Base-by-base conservation (phyloP, 2,888 invertebrate species). In the Seladonia tumulorum region DNA sequence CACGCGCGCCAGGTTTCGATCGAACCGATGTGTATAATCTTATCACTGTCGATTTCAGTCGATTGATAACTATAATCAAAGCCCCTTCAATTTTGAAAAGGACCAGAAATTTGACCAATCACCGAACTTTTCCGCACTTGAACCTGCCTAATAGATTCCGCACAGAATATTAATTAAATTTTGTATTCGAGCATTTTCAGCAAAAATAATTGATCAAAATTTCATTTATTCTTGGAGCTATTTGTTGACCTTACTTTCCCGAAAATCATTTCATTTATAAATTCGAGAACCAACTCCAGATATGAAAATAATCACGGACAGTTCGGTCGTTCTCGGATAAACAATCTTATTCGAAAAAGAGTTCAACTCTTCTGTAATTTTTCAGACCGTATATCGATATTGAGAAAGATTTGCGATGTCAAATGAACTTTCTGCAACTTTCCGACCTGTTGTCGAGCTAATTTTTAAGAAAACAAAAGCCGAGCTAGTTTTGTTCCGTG, bases 21-120 rank as follows among this genome's bases (percentile, higher is more conserved):
- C 35, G 35, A 66, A 66, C 66, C 66, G 35, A 66, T 35, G 35
- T 35, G 35, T 66, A 35, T 18, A 66, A 66, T 66, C 66, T 66
- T 66, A 66, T 66, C 66, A 66, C 66, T 35, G 35, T 66, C 66
- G 66, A 35, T 29, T 66, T 66, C 66, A 35, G 35, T 35, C 35
- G 18, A 18, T 8, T 18, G 66, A 66, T 66, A 66, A 35, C 35
- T 66, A 66, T 16, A n/a, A 63, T 63, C 63, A 29, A 29, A 2
- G 16, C 7, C 16, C 7, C 5, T 8, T 18, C 16, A 66, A 66
- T 8, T 35, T 22, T 10, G 3, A 12, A 29, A 29, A 22, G 35
- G 18, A 22, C 8, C 66, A 35, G 3, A 8, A 10, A 2, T 29
- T 35, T 10, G 1, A 29, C 66, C 66, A 35, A 22, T 66, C 35